Base-by-base conservation (phyloP, 1,140 invertebrate genomes). In the Drosophila setifemur region DNA sequence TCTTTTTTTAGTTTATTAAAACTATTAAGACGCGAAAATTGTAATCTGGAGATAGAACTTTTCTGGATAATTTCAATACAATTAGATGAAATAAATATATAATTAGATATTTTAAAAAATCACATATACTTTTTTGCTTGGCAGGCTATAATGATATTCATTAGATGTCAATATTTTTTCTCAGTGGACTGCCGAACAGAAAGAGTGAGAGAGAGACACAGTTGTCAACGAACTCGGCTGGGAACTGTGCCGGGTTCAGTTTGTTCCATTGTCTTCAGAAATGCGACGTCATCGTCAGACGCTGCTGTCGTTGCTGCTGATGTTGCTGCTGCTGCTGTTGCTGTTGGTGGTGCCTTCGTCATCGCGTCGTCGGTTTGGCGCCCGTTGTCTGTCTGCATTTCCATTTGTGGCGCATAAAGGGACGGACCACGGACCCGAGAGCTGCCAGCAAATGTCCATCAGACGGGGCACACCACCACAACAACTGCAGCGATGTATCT, bases 331-430 rank as follows among this genome's bases (percentile, higher is more conserved):
- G 43, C 3, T 49, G 35, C 7, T 14, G 33, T 7, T 52, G 37
- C 44, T 28, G 19, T 12, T 39, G 53, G n/a, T 35, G 33, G 21
- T 60, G 57, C 6, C 42, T 50, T 33, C 52, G 45, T 11, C 43
- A 45, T 31, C 35, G 53, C 48, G 37, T 49, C 31, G 66, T 77
- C 55, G 70, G 55, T 37, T n/a, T 85, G 81, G 81, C 81, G 81
- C 81, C 81, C 75, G 81, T 85, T 85, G 81, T 86, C 81, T 83
- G 79, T 83, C 79, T 83, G 79, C 75, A 83, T 83, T 83, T 83
- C 86, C 81, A 83, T 83, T 83, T 83, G 79, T 83, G 81, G 79
- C 81, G 79, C 79, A 83, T 83, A 83, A 85, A 83, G 77, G 78
- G 63, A 52, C 50, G 75, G 53, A 26, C 40, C 54, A 72, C 49